Conservation (phyloP, 2,888 invertebrate genomes). For the Microplitis deprimator region DNA sequence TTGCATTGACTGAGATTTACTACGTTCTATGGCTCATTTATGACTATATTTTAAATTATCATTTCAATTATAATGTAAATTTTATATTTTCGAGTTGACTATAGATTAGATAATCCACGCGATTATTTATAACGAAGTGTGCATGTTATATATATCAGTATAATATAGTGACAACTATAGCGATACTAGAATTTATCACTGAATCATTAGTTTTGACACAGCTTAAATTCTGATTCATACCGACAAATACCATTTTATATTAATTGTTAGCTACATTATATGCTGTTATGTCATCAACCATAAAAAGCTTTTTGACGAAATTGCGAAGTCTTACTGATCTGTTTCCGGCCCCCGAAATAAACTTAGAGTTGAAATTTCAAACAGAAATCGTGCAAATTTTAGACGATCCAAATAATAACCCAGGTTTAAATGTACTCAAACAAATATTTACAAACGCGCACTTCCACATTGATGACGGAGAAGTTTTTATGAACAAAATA, state of each 20-base stretch:
- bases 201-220: no score
- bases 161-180: not conserved
- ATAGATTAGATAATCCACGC: not conserved
- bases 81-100: not conserved
- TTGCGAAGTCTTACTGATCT: not conserved
- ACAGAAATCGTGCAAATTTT: not conserved
- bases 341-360: not conserved
- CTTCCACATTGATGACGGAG: not conserved
- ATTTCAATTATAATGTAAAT: not conserved
- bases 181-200: not conserved
- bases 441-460: not conserved
- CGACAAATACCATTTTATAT: no score
- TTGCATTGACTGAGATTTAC: no score
- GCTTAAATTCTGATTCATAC: no score
- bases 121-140: not conserved
- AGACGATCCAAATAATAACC: not conserved
- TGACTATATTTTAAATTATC: no score
- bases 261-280: not conserved
- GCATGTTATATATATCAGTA: not conserved
- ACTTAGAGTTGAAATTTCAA: not conserved
- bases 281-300: not conserved
- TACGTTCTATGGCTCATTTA: no score
- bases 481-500: not conserved
- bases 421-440: not conserved
- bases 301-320: not conserved